Evolutionary conservation across 2,113 vertebrate genomes (phyloP).

Genomic region (Cyanoderma ruficeps): DNA sequence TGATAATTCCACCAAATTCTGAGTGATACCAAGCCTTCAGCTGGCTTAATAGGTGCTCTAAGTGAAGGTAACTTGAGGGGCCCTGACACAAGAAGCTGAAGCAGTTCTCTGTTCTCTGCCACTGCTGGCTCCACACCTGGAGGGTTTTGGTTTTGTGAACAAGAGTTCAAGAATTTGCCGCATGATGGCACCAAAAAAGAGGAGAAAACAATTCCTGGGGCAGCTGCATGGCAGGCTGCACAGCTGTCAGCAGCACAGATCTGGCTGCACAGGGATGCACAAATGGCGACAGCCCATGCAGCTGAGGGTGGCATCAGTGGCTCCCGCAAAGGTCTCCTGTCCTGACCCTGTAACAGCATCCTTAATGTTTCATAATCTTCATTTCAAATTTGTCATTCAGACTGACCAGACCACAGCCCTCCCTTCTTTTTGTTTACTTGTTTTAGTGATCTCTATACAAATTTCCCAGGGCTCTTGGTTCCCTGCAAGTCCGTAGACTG

Average conservation of each 20-base stretch:
- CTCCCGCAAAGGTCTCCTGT: neutral
- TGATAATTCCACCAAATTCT: neutral
- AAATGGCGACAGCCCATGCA: accelerated
- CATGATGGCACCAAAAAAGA: neutral
- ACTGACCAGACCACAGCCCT: no score
- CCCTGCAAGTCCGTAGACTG: accelerated
- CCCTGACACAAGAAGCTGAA: neutral
- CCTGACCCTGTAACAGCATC: accelerated
- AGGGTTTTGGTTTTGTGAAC: neutral
- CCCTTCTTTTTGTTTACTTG: neutral
- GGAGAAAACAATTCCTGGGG: neutral
- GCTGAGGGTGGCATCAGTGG: accelerated
- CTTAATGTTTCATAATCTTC: accelerated
- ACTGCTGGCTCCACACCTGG: accelerated
- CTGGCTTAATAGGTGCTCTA: accelerated
- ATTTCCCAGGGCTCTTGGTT: neutral
- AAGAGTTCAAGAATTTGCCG: neutral
- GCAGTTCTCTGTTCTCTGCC: neutral
- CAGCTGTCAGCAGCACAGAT: neutral
- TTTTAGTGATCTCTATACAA: accelerated
- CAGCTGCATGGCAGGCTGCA: neutral
- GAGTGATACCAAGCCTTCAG: neutral
- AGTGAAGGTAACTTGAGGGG: neutral
- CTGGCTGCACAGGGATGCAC: neutral
- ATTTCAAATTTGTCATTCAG: neutral